Conservation (phyloP, 2,797 vertebrate species). For the Enteromius afrohamiltoni region DNA sequence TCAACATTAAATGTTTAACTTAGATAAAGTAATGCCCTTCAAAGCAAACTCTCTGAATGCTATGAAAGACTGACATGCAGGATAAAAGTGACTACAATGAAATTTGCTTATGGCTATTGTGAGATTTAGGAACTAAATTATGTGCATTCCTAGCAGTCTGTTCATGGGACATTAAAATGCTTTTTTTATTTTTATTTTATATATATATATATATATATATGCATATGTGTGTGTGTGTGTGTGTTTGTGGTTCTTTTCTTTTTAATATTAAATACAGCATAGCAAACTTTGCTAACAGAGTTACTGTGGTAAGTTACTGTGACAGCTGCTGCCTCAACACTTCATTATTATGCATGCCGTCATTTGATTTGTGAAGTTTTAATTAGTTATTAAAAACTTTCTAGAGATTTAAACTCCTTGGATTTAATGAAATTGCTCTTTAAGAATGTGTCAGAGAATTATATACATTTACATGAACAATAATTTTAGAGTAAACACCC, state of each 20-base stretch:
- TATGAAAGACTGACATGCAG: neutral
- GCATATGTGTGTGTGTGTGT: too few relatives aligned
- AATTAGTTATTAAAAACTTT: slow-evolving; percentile 12
- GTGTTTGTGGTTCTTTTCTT: neutral
- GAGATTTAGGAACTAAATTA: neutral
- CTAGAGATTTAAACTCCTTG: slow-evolving; percentile 1
- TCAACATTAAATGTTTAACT: neutral
- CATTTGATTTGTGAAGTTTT: neutral
- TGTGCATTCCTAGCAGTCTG: neutral
- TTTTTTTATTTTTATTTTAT: neutral
- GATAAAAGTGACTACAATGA: neutral
- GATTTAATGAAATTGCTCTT: neutral
- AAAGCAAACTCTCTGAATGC: neutral
- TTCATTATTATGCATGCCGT: slow-evolving; percentile 9
- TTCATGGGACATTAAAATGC: neutral
- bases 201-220: neutral
- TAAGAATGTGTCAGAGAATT: neutral
- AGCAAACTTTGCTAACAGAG: too few relatives aligned
- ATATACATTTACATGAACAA: neutral
- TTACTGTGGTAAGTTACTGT: neutral
- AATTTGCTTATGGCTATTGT: neutral
- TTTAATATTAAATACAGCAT: neutral
- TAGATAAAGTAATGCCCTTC: neutral
- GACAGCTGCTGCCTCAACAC: neutral
- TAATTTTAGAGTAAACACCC: neutral